Conservation (phyloP, 2,113 vertebrate genomes). For the Triplophysa rosa region DNA sequence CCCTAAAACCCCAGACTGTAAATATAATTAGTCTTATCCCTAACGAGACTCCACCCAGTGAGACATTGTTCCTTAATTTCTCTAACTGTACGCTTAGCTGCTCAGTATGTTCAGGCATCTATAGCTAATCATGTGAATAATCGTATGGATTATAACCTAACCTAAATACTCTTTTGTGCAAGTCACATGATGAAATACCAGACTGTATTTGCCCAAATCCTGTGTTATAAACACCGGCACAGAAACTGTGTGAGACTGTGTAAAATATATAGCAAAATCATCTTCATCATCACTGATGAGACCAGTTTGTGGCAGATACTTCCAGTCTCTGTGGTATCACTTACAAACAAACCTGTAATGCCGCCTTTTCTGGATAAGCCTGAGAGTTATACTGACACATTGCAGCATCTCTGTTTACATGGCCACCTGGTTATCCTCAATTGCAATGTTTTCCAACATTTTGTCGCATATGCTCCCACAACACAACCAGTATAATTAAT, state of each 20-base stretch:
- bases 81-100: background rate
- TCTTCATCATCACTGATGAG: background rate
- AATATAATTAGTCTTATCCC: background rate
- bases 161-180: background rate
- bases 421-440: background rate
- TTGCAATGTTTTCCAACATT: background rate
- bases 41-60: background rate
- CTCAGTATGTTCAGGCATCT: constrained; percentile 7
- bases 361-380: background rate
- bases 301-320: background rate
- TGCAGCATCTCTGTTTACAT: no score
- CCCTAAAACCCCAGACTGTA: background rate
- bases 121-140: constrained; percentile 12
- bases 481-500: no score
- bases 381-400: background rate
- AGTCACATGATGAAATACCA: constrained; percentile 4
- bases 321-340: background rate
- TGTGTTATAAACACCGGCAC: no score
- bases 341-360: background rate
- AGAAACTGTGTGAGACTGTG: background rate
- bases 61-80: background rate
- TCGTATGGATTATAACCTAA: constrained; percentile 4
- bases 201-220: background rate
- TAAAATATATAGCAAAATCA: background rate
- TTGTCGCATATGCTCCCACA: no score